These are phyloP conservation scores for Synanthedon vespiformis DNA, from an alignment of 2,888 invertebrate genomes.

Conservation along the genomic window DNA sequence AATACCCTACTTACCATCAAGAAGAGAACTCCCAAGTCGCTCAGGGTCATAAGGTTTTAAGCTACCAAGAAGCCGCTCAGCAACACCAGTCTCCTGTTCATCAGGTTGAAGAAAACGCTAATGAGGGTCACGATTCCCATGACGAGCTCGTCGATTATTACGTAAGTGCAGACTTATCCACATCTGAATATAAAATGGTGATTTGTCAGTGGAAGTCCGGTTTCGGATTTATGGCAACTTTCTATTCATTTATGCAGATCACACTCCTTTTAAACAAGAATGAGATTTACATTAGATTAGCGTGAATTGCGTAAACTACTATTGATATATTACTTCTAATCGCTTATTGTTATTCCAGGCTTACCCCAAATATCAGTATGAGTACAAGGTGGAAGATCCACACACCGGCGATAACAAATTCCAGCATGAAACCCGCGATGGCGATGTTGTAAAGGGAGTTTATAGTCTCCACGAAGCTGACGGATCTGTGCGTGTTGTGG, in stretches of 20 bases:
- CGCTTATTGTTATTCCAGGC: constrained; percentile 35
- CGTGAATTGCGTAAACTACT: constrained; percentile 16
- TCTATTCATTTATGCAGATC: constrained; percentile 33
- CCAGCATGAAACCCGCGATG: constrained; percentile 71
- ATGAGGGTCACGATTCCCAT: constrained; percentile 29
- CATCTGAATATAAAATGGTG: constrained; percentile 15
- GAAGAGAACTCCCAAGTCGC: not conserved
- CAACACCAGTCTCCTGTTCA: constrained; percentile 15
- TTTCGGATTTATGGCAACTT: constrained; percentile 37
- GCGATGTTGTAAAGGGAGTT: constrained; percentile 74
- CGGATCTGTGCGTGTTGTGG: constrained; percentile 71
- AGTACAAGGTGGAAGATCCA: constrained; percentile 73
- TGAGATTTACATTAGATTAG: constrained; percentile 22
- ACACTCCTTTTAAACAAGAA: constrained; percentile 22
- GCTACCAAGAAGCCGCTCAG: constrained; percentile 17
- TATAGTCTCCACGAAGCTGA: constrained; percentile 73
- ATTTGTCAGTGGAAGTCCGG: constrained; percentile 25
- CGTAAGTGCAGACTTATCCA: constrained; percentile 31
- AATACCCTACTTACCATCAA: constrained; percentile 8
- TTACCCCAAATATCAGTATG: constrained; percentile 71
- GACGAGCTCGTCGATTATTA: constrained; percentile 56
- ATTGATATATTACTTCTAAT: constrained; percentile 2
- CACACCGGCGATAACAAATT: constrained; percentile 74
- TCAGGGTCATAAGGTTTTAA: constrained; percentile 12
- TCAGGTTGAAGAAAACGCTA: constrained; percentile 19